phyloP scores from a whole-genome alignment of 2,888 invertebrate genomes.

The Bugula neritina region DNA sequence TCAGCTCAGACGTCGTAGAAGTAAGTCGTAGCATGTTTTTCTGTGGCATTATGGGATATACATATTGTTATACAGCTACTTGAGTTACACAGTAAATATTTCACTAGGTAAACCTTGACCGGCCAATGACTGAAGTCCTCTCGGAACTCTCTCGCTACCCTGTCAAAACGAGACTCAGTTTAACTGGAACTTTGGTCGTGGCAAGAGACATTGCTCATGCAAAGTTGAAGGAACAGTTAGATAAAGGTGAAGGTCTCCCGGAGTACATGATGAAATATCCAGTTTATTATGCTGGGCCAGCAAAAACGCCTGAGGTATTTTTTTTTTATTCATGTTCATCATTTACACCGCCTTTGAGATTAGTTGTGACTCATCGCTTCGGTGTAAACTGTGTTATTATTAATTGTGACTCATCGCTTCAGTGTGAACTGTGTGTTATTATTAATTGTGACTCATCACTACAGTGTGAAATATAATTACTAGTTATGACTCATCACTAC shows the following conservation, averaged over 20 bases:
- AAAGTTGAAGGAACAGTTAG: constrained; percentile 50
- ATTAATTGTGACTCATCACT: no score
- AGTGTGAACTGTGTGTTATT: no score
- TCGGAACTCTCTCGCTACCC: constrained; percentile 41
- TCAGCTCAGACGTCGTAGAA: constrained; percentile 48
- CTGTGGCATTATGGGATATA: not conserved
- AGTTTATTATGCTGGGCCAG: constrained; percentile 54
- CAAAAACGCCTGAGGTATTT: constrained; percentile 51
- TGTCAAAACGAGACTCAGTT: constrained; percentile 46
- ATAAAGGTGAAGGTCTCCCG: constrained; percentile 48
- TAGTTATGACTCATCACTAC: no score
- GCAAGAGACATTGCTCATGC: constrained; percentile 54
- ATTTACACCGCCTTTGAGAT: no score
- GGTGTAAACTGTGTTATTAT: no score
- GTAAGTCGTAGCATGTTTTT: constrained; percentile 34
- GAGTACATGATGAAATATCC: constrained; percentile 53
- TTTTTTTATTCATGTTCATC: no score
- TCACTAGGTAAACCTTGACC: constrained; percentile 50
- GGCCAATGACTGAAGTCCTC: constrained; percentile 46
- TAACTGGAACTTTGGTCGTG: constrained; percentile 52
- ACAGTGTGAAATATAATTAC: no score
- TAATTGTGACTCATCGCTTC: no score
- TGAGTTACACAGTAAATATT: no score
- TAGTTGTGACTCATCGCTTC: no score
- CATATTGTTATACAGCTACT: not conserved